A percentile compares a stretch with the other conserved stretches of the same genome.
Conservation (phyloP, 2,888 invertebrate species). For the Allacma fusca region DNA sequence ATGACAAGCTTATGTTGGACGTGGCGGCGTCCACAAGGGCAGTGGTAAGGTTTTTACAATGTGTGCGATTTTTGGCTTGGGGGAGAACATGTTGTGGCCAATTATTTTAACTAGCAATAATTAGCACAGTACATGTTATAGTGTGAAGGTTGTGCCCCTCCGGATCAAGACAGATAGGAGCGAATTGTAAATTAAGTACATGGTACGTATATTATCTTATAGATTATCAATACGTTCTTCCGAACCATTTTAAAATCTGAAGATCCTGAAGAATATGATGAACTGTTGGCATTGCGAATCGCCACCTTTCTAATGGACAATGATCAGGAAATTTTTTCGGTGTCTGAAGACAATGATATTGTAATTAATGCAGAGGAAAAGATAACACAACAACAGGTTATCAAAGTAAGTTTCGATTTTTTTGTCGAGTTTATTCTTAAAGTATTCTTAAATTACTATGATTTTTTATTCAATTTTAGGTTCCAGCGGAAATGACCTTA, state of each 20-base stretch:
- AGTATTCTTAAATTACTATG: too few relatives aligned
- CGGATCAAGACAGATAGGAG: too few relatives aligned
- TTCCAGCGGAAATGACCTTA: constrained; percentile 7
- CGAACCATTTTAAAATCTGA: constrained; percentile 48
- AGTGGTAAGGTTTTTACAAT: constrained; percentile 48
- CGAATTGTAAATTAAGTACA: too few relatives aligned
- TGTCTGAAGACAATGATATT: constrained; percentile 48
- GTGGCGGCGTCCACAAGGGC: constrained; percentile 55
- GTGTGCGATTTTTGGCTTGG: not conserved
- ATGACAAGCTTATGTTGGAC: constrained; percentile 58
- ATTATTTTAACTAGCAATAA: too few relatives aligned
- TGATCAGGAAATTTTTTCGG: constrained; percentile 55
- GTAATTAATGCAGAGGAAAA: constrained; percentile 47
- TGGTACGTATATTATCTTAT: not conserved
- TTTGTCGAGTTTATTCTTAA: too few relatives aligned
- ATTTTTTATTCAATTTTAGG: too few relatives aligned
- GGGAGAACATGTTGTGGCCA: too few relatives aligned
- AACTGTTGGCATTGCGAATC: constrained; percentile 56
- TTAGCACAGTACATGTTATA: too few relatives aligned
- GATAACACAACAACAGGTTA: constrained; percentile 55
- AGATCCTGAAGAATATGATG: constrained; percentile 54
- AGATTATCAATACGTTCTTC: constrained; percentile 59
- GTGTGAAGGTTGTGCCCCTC: too few relatives aligned
- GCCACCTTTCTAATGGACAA: constrained; percentile 59
- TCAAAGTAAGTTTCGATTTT: constrained; percentile 48